Base-by-base conservation (phyloP, 2,797 vertebrate genomes). In the Hydrolagus colliei region DNA sequence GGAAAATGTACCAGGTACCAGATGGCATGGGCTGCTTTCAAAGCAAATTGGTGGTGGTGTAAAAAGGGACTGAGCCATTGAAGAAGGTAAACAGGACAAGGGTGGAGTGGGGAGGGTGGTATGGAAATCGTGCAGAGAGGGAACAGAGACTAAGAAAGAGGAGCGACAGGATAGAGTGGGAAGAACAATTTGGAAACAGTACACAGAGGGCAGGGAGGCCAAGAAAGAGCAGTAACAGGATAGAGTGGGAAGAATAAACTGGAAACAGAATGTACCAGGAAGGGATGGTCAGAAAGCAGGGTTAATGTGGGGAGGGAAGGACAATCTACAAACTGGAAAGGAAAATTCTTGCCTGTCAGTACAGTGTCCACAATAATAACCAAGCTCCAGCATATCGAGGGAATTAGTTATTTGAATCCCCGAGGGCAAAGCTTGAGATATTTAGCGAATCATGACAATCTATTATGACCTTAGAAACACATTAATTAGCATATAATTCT, bases 331-430 rank as follows among this genome's bases (percentile, higher is more conserved):
- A 65, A 20, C 4, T 82, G 20, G 9, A 63, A 9, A 3, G 14
- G 68, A 32, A 82, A 68, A 84, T 84, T 68, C 32, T 84, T 84
- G 67, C 79, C 79, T 18, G 62, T 84, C 71, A n/a, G 10, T 13
- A 1, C 41, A 12, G 65, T 35, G 65, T 9, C n/a, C 12, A 67
- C 65, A 71, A 71, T 35, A 68, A 32, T 7, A 84, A 84, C 32
- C 41, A 52, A 52, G 41, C 6, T 52, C 41, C 6, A 52, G 41
- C 41, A 52, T 6, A 52, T 52, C 41, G 0, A 52, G 41, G 41
- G 41, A 52, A 52, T 52, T 52, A 3, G 41, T 52, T 52, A 52
- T 52, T 52, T 52, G 41, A 52, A 52, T 52, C 41, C 41, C 41
- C 6, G 41, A 52, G 41, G 41, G 41, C 41, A 52, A 52, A 52